These are phyloP conservation scores for Formica exsecta DNA, from an alignment of 1,140 invertebrate genomes.

Conservation along the genomic window DNA sequence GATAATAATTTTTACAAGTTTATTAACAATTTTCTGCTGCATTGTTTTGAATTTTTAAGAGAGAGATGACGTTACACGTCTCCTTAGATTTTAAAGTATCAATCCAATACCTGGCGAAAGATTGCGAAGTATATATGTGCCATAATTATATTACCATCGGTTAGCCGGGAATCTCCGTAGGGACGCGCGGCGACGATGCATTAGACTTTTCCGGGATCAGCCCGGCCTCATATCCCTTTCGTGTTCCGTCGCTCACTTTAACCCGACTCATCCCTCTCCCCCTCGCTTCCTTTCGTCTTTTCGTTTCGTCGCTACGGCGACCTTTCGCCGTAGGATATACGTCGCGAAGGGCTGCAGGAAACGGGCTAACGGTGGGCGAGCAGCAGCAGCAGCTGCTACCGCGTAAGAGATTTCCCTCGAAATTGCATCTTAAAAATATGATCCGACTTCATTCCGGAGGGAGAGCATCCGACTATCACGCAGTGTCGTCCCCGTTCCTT, in stretches of 20 bases:
- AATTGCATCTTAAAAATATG: slow-evolving; percentile 85
- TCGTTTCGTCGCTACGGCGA: slow-evolving; percentile 54
- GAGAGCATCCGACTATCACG: slow-evolving; percentile 48
- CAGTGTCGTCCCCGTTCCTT: slow-evolving; percentile 35
- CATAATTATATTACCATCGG: slow-evolving; percentile 58
- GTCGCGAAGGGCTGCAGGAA: slow-evolving; percentile 55
- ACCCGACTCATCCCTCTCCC: slow-evolving; percentile 35
- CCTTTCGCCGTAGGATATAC: slow-evolving; percentile 63
- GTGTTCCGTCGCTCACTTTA: slow-evolving; percentile 63
- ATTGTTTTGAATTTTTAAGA: neutral
- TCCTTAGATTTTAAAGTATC: slow-evolving; percentile 18
- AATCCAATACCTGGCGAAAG: slow-evolving; percentile 41
- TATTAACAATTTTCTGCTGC: neutral
- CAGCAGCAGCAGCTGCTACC: slow-evolving; percentile 77
- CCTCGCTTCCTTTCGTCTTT: slow-evolving; percentile 26
- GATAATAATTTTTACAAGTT: slow-evolving; percentile 8
- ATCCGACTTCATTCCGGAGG: slow-evolving; percentile 79
- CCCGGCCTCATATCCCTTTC: slow-evolving; percentile 1
- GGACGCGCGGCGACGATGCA: slow-evolving; percentile 18
- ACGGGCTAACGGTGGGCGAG: slow-evolving; percentile 66
- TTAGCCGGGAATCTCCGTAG: slow-evolving; percentile 31
- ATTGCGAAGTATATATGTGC: slow-evolving; percentile 22
- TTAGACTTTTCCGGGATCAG: slow-evolving; percentile 42
- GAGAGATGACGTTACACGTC: neutral
- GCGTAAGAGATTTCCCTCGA: slow-evolving; percentile 81